A percentile compares a stretch with the other conserved stretches of the same genome.
These are phyloP conservation scores for Microctonus brassicae DNA, from an alignment of 2,888 invertebrate species.

Conservation along the genomic window DNA sequence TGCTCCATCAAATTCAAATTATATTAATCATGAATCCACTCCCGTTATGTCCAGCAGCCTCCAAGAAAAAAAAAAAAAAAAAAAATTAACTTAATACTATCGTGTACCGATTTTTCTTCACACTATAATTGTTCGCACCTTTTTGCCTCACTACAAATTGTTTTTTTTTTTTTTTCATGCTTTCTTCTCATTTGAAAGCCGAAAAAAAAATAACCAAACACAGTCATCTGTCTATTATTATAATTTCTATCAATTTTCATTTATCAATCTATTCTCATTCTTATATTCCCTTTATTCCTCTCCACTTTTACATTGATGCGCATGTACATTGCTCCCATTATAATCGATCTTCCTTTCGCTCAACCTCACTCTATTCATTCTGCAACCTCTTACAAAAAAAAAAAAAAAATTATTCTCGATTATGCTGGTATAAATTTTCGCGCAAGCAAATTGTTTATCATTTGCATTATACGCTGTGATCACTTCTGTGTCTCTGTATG, in stretches of 20 bases:
- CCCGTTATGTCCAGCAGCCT: constrained; percentile 39
- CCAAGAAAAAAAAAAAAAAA: constrained; percentile 35
- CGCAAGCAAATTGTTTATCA: background rate
- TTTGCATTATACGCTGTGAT: background rate
- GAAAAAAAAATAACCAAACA: background rate
- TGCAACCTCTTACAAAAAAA: background rate
- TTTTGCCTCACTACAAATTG: background rate
- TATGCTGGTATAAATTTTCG: background rate
- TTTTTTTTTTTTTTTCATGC: background rate
- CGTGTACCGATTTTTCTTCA: constrained; percentile 44
- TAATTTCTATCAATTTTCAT: background rate
- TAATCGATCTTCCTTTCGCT: background rate
- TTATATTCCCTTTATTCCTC: background rate
- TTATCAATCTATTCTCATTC: background rate
- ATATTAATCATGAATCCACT: too few species aligned
- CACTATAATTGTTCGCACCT: background rate
- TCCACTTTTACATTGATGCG: background rate
- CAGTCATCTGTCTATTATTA: background rate
- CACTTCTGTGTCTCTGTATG: background rate
- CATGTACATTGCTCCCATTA: background rate
- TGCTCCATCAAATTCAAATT: too few species aligned
- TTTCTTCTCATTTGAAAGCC: background rate
- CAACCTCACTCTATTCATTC: constrained; percentile 3
- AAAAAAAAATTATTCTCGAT: background rate
- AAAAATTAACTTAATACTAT: constrained; percentile 61